phyloP scores from a whole-genome alignment of 2,797 vertebrate genomes.

The Sebastes itinus region DNA sequence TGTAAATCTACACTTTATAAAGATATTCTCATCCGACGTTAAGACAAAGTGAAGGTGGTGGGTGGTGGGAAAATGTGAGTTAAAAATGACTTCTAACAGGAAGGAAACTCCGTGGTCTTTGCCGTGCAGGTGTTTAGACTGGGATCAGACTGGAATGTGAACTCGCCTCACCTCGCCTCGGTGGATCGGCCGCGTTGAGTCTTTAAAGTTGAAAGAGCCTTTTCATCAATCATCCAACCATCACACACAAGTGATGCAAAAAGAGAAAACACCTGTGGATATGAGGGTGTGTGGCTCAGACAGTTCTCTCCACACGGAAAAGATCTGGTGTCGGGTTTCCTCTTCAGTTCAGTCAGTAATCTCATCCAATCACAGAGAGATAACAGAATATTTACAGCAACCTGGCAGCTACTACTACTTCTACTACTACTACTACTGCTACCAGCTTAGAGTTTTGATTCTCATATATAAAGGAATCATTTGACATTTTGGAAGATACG shows the following conservation, averaged over 20 bases:
- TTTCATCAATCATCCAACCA: conserved; percentile 53
- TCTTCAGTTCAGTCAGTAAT: background rate
- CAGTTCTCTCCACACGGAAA: background rate
- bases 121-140: conserved; percentile 80
- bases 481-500: too few species aligned
- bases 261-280: conserved; percentile 56
- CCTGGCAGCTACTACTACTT: background rate
- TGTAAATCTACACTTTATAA: background rate
- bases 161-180: conserved; percentile 38
- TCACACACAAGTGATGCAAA: background rate
- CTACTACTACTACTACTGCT: too few species aligned
- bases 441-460: too few species aligned
- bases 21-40: background rate
- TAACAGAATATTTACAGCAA: background rate
- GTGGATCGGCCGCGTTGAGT: conserved; percentile 30
- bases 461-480: too few species aligned
- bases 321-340: background rate
- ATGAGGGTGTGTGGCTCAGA: conserved; percentile 20
- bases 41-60: background rate
- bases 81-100: conserved; percentile 43
- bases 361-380: background rate
- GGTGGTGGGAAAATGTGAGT: background rate
- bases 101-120: conserved; percentile 46
- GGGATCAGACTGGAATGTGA: conserved; percentile 72
- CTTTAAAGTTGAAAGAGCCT: conserved; percentile 55